Evolutionary conservation across 2,113 vertebrate species (phyloP).

Genomic region (Oreotrochilus melanogaster): DNA sequence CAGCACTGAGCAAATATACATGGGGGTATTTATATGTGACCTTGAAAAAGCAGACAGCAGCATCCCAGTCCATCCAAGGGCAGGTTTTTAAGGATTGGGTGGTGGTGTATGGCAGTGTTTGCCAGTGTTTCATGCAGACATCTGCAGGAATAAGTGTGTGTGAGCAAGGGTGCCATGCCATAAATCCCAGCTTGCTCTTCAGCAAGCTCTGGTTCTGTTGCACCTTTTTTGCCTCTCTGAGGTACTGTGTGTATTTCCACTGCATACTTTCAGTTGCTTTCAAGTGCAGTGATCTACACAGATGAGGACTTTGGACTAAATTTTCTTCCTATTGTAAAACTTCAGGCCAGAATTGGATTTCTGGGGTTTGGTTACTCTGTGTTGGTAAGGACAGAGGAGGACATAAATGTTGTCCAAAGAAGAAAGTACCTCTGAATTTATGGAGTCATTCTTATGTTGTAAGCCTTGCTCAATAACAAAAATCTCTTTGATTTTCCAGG

Average conservation of each 20-base stretch:
- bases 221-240: not conserved
- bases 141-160: not conserved
- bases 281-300: not conserved
- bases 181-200: not conserved
- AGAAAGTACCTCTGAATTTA: not conserved
- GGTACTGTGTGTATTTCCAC: not conserved
- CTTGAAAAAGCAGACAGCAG: constrained; percentile 19
- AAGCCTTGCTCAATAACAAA: not conserved
- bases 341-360: not conserved
- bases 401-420: not conserved
- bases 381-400: not conserved
- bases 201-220: not conserved
- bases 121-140: not conserved
- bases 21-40: not conserved
- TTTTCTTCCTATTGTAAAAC: not conserved
- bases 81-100: not conserved
- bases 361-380: not conserved
- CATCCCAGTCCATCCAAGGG: not conserved
- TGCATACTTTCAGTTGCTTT: not conserved
- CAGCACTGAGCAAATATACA: not conserved
- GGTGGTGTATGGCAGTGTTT: not conserved
- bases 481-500: constrained; percentile 77
- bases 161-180: not conserved
- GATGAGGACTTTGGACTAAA: not conserved
- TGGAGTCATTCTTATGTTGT: not conserved